Percentiles rank a stretch among this genome's conserved stretches.
These are phyloP conservation scores for Lota lota DNA, from an alignment of 2,113 vertebrate genomes.

Conservation along the genomic window DNA sequence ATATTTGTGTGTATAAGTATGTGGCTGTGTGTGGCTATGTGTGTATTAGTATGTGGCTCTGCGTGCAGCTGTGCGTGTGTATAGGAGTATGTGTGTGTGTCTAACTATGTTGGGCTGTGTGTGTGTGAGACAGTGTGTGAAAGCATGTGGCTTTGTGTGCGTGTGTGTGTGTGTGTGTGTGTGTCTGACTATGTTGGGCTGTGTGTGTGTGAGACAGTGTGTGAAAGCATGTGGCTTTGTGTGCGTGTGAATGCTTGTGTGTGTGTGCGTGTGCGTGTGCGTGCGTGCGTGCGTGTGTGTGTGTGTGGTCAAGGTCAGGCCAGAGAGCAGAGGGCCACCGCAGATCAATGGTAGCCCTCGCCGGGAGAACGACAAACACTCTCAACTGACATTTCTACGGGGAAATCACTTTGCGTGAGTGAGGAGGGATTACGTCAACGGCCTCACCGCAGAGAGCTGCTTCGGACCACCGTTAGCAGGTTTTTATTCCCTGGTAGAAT, in stretches of 20 bases:
- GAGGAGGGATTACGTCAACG: constrained; percentile 35
- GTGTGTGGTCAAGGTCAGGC: constrained; percentile 67
- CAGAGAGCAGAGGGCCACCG: constrained; percentile 61
- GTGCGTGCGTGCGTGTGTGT: constrained; percentile 31
- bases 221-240: background rate
- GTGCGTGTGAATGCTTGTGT: constrained; percentile 3
- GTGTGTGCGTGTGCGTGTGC: constrained; percentile 12
- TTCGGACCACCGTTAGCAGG: background rate
- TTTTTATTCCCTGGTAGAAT: background rate
- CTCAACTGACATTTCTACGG: constrained; percentile 55
- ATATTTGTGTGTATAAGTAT: background rate
- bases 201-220: too few species aligned
- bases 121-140: too few species aligned
- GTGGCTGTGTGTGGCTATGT: constrained; percentile 25
- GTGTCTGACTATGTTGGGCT: background rate
- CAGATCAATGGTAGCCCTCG: constrained; percentile 74
- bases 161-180: constrained; percentile 1
- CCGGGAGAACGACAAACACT: constrained; percentile 43
- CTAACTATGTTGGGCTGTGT: constrained; percentile 5
- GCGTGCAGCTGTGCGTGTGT: background rate
- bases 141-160: constrained; percentile 22
- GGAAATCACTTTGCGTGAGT: constrained; percentile 23
- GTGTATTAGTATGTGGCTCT: background rate
- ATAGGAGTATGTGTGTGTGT: too few species aligned
- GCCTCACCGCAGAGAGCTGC: background rate